These are phyloP conservation scores for Cyanistes caeruleus DNA, from an alignment of 2,113 vertebrate genomes.

Conservation along the genomic window DNA sequence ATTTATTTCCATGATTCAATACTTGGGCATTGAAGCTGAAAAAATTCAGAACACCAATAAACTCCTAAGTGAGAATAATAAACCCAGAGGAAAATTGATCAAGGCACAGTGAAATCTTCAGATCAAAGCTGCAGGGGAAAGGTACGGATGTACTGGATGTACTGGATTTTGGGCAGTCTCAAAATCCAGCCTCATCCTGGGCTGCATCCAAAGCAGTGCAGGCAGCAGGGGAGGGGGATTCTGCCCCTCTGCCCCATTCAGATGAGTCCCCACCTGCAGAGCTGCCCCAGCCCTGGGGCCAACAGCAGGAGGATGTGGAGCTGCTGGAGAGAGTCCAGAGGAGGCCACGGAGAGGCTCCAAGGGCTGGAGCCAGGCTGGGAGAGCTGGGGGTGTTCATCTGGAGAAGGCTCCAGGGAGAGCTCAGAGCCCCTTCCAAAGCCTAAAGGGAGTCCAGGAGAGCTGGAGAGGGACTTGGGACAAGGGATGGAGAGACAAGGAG, in stretches of 20 bases:
- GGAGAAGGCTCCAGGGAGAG: background rate
- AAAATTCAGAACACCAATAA: background rate
- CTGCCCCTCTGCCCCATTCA: background rate
- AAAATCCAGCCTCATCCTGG: background rate
- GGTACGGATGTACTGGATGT: background rate
- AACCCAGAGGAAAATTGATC: background rate
- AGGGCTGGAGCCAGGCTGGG: background rate
- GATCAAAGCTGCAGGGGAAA: background rate
- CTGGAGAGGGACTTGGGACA: background rate
- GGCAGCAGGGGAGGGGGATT: background rate
- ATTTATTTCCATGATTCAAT: background rate
- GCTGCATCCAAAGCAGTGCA: background rate
- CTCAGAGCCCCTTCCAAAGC: accelerated
- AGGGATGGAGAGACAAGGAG: background rate
- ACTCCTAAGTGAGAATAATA: background rate
- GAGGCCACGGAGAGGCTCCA: accelerated
- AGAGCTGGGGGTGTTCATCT: background rate
- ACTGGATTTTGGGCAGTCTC: background rate
- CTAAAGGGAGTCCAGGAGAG: background rate
- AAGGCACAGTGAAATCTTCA: background rate
- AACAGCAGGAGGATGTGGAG: accelerated
- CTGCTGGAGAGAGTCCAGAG: background rate
- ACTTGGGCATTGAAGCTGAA: background rate
- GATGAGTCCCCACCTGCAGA: background rate
- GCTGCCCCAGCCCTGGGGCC: background rate